Percentiles rank a stretch among this genome's conserved stretches.
Conservation (phyloP, 1,140 invertebrate genomes). For the Drosophila suzukii region DNA sequence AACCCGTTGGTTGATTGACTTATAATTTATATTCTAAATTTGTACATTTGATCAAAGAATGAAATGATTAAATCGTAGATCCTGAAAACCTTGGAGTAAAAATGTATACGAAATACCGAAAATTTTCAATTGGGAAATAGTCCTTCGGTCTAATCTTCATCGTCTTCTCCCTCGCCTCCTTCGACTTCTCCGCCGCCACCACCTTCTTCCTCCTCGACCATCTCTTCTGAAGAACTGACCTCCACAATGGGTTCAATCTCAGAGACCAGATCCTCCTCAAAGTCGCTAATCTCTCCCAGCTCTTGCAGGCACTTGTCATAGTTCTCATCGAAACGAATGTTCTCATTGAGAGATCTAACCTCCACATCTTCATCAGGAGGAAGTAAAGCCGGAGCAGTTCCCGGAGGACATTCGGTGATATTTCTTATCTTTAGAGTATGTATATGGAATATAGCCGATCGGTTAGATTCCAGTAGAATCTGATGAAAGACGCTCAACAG, state of each 20-base stretch:
- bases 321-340: constrained; percentile 73
- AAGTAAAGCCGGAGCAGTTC: constrained; percentile 58
- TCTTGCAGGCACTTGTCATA: constrained; percentile 74
- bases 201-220: constrained; percentile 74
- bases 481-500: constrained; percentile 75
- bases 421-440: constrained; percentile 64
- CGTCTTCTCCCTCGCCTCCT: constrained; percentile 58
- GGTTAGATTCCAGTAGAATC: constrained; percentile 72
- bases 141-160: constrained; percentile 19
- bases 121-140: background rate
- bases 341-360: constrained; percentile 71
- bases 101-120: background rate
- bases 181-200: constrained; percentile 46
- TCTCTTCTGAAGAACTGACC: constrained; percentile 71
- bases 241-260: constrained; percentile 72
- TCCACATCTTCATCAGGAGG: constrained; percentile 62
- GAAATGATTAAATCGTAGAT: background rate
- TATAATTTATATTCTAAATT: constrained; percentile 21
- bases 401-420: constrained; percentile 62
- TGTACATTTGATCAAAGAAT: background rate
- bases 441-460: constrained; percentile 70
- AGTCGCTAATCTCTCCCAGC: constrained; percentile 73
- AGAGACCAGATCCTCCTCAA: constrained; percentile 71
- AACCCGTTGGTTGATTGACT: background rate
- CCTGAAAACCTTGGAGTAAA: background rate